Percentiles rank a stretch among this genome's conserved stretches.
Conservation (phyloP, 2,113 vertebrate species). For the Nicator chloris region DNA sequence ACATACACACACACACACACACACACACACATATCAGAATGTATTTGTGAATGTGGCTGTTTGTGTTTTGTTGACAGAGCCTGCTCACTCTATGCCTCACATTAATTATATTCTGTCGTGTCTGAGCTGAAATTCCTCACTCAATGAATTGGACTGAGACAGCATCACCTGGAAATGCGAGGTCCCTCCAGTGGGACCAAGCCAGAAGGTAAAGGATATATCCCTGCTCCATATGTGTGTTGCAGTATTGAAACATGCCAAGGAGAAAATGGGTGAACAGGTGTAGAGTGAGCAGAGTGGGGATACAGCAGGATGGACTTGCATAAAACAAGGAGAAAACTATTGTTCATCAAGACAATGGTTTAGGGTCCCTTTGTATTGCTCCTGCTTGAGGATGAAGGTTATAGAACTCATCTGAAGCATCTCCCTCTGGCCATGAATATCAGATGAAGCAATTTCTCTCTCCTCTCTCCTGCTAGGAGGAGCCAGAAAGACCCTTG, state of each 20-base stretch:
- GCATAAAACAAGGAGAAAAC: neutral
- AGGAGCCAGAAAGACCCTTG: neutral
- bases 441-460: neutral
- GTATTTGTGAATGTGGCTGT: neutral
- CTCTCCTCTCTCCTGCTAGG: neutral
- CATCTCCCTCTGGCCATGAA: neutral
- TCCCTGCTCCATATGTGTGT: neutral
- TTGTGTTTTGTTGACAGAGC: conserved; percentile 49
- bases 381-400: neutral
- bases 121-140: neutral
- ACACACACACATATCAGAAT: neutral
- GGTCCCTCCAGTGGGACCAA: neutral
- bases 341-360: neutral
- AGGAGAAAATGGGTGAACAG: neutral
- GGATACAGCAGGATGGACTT: neutral
- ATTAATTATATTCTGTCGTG: conserved; percentile 3
- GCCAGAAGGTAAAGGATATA: neutral
- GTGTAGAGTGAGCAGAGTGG: neutral
- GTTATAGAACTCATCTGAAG: neutral
- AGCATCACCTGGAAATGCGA: neutral
- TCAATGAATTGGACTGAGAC: neutral
- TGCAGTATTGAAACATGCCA: neutral
- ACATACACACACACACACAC: neutral
- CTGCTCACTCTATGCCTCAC: conserved; percentile 18
- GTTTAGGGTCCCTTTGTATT: neutral